Percentiles rank a stretch among this genome's conserved stretches.
These are phyloP conservation scores for Tricholaema leucomelas DNA, from an alignment of 2,113 vertebrate species.

Conservation along the genomic window DNA sequence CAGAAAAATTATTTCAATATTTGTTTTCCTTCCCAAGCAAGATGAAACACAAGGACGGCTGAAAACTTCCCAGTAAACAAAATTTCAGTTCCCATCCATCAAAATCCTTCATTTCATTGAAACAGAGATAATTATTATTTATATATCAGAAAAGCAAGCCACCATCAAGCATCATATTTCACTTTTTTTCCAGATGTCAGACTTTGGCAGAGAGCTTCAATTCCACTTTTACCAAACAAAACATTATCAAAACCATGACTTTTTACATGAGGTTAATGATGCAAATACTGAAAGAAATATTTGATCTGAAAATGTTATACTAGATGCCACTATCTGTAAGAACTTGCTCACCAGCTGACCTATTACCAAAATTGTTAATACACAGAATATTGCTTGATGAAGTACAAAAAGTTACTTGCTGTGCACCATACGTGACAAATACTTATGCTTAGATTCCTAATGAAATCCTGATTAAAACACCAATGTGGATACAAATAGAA, in stretches of 20 bases:
- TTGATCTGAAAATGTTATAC: background rate
- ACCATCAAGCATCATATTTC: background rate
- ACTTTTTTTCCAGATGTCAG: background rate
- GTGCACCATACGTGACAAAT: background rate
- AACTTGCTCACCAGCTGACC: background rate
- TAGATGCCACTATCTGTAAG: background rate
- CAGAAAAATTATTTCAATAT: background rate
- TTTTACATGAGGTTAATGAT: background rate
- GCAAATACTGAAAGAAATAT: background rate
- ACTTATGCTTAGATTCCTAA: background rate
- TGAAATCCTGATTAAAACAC: background rate
- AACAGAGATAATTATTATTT: constrained; percentile 20
- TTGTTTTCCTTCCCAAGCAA: background rate
- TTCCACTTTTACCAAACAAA: background rate
- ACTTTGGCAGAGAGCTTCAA: background rate
- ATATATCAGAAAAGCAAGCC: constrained; percentile 1
- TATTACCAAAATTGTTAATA: background rate
- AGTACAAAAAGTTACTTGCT: background rate
- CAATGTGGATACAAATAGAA: background rate
- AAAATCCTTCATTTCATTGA: background rate
- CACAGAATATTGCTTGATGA: background rate
- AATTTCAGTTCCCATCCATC: background rate
- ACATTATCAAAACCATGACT: background rate
- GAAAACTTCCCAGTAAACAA: constrained; percentile 13
- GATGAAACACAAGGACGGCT: background rate